Conservation (phyloP, 2,113 vertebrate species). For the Hyaena hyaena region DNA sequence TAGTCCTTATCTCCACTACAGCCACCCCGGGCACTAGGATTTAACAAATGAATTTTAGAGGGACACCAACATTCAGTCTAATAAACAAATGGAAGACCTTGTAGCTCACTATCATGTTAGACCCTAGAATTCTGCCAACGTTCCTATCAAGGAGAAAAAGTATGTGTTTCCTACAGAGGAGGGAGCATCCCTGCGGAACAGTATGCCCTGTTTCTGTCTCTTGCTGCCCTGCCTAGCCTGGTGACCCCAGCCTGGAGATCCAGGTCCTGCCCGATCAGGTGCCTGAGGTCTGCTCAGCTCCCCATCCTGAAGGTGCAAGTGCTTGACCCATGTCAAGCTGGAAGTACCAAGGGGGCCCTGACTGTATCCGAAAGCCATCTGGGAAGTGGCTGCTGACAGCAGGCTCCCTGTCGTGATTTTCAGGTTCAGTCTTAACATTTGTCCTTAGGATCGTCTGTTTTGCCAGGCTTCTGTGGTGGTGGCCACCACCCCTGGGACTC, state of each 20-base stretch:
- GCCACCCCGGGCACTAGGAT: neutral
- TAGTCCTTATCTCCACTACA: neutral
- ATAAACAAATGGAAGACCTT: neutral
- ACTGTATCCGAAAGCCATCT: neutral
- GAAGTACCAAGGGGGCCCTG: neutral
- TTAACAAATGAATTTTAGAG: neutral
- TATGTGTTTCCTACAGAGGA: fast-evolving
- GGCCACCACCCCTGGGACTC: neutral
- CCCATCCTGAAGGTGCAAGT: neutral
- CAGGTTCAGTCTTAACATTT: neutral
- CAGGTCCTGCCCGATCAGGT: neutral
- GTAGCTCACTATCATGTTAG: neutral
- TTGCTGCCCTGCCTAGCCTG: neutral
- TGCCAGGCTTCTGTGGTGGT: neutral
- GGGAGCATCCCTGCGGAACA: fast-evolving
- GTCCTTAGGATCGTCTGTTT: neutral
- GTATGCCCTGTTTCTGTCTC: neutral
- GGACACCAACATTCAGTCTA: too few species aligned
- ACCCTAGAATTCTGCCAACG: neutral
- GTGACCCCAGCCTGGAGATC: neutral
- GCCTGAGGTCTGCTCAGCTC: neutral
- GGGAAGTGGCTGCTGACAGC: neutral
- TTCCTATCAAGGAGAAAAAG: neutral
- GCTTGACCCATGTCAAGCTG: neutral
- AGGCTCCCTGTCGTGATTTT: too few species aligned